A percentile compares a stretch with the other conserved stretches of the same genome.
These are phyloP conservation scores for Mycalesis mineus DNA, from an alignment of 2,888 invertebrate genomes.

Conservation along the genomic window DNA sequence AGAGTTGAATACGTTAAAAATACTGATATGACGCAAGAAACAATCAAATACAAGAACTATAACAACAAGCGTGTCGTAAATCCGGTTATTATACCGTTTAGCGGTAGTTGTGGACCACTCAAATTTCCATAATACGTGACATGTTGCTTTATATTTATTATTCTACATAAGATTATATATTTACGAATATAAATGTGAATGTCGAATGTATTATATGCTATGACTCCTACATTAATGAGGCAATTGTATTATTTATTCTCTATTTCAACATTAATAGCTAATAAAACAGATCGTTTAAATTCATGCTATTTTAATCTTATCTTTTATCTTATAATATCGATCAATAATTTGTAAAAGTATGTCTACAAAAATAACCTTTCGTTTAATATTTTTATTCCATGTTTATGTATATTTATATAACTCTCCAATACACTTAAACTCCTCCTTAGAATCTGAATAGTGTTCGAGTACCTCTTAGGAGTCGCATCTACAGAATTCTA, in stretches of 20 bases:
- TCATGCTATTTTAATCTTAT: not conserved
- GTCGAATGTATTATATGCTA: not conserved
- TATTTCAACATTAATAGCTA: not conserved
- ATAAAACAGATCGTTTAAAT: not conserved
- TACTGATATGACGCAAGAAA: not conserved
- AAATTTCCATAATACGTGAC: constrained; percentile 8
- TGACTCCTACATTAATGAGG: not conserved
- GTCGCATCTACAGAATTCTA: constrained; percentile 40
- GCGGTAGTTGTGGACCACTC: not conserved
- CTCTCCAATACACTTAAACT: not conserved
- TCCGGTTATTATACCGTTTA: constrained; percentile 8
- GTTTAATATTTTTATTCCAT: not conserved
- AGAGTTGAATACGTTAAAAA: not conserved
- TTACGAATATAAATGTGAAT: not conserved
- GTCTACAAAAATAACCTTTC: not conserved
- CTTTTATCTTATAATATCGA: not conserved
- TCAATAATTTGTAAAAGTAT: not conserved
- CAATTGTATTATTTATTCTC: not conserved
- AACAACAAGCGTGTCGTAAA: constrained; percentile 3
- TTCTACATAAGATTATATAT: not conserved
- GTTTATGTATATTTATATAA: not conserved
- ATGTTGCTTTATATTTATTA: not conserved
- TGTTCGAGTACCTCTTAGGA: constrained; percentile 16
- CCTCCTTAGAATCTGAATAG: constrained; percentile 17
- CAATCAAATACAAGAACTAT: not conserved